Conservation (phyloP, 2,113 vertebrate species). For the Elachura formosa region DNA sequence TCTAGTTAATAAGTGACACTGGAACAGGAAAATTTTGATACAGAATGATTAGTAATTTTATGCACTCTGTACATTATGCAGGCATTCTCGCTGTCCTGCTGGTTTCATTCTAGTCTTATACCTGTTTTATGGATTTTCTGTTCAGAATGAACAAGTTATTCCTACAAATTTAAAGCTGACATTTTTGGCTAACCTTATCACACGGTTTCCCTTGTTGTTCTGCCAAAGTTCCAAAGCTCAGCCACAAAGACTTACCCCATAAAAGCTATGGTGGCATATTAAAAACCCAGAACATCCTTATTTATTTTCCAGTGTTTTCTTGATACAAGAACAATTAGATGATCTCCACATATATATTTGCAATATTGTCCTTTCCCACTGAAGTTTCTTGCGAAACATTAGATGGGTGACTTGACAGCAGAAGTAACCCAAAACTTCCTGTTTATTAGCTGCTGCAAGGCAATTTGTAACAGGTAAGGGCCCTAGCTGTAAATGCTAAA, state of each 20-base stretch:
- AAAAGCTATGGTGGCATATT: not conserved
- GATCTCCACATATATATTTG: not conserved
- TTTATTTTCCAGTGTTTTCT: not conserved
- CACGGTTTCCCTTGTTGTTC: not conserved
- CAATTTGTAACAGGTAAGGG: not conserved
- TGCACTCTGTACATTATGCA: not conserved
- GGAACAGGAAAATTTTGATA: not conserved
- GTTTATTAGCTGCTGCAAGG: not conserved
- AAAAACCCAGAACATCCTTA: not conserved
- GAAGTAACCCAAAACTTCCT: not conserved
- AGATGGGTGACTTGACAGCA: not conserved
- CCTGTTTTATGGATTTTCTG: not conserved
- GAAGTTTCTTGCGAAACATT: not conserved
- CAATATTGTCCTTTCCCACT: not conserved
- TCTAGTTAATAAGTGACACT: not conserved
- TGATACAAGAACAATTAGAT: not conserved
- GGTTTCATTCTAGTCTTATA: not conserved
- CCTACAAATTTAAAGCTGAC: not conserved
- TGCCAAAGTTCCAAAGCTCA: not conserved
- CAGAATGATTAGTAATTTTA: not conserved
- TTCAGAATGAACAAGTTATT: not conserved
- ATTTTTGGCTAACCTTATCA: not conserved
- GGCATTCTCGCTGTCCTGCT: not conserved
- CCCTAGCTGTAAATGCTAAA: not conserved
- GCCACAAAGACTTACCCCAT: not conserved